A percentile compares a stretch with the other conserved stretches of the same genome.
phyloP scores from a whole-genome alignment of 2,797 vertebrate species.

The Ibycter americanus region DNA sequence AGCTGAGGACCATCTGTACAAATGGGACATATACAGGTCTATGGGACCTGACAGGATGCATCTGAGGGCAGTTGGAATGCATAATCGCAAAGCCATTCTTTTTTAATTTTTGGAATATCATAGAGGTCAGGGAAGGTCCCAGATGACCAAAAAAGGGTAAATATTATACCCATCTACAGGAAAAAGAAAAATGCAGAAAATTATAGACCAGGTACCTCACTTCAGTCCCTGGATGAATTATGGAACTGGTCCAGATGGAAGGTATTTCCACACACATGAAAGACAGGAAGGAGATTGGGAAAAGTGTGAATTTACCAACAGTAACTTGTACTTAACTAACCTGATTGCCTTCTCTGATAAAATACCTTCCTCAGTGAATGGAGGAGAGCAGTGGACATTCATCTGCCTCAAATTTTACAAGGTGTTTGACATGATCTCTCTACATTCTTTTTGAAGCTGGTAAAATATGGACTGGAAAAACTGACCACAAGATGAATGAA shows the following conservation, averaged over 20 bases:
- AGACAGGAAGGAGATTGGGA: not conserved
- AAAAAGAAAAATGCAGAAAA: not conserved
- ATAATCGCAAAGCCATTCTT: not conserved
- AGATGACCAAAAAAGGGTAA: not conserved
- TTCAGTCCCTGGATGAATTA: not conserved
- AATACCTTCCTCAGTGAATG: not conserved
- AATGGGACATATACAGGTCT: accelerated
- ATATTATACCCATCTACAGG: not conserved
- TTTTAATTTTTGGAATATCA: not conserved
- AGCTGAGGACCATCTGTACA: not conserved
- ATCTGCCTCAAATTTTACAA: not conserved
- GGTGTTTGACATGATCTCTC: not conserved
- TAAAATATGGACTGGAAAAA: not conserved
- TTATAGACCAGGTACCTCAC: not conserved
- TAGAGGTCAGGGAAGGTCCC: not conserved
- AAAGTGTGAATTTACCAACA: not conserved
- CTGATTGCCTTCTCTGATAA: not conserved
- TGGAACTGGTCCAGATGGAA: not conserved
- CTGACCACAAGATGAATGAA: not conserved
- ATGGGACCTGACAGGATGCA: not conserved
- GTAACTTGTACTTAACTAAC: not conserved
- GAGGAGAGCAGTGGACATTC: not conserved
- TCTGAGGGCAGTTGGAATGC: not conserved
- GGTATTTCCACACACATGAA: not conserved
- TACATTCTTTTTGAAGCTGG: not conserved